These are phyloP conservation scores for Temnothorax nylanderi DNA, from an alignment of 1,140 invertebrate species.

Conservation along the genomic window DNA sequence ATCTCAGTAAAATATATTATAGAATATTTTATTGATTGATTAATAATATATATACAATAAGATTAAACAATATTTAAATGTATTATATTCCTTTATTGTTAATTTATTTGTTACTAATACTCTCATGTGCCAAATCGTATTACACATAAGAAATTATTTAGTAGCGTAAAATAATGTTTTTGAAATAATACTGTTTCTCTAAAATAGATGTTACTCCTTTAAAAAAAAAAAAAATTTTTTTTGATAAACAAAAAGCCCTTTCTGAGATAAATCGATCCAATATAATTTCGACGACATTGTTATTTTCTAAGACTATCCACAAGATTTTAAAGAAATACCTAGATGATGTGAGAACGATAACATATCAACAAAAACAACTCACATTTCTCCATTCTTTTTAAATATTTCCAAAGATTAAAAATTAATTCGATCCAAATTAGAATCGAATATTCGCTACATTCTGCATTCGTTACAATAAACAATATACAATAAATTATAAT, in stretches of 20 bases:
- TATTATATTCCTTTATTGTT: not conserved
- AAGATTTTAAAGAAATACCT: not conserved
- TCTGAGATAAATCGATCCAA: not conserved
- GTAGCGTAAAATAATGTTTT: not conserved
- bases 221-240: not conserved
- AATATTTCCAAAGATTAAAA: conserved; percentile 2
- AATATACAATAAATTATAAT: conserved; percentile 32
- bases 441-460: not conserved
- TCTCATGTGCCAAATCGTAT: not conserved
- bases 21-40: not conserved
- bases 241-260: not conserved
- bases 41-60: not conserved
- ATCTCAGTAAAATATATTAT: conserved; percentile 1
- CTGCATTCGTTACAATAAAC: not conserved
- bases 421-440: not conserved
- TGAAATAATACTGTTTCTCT: not conserved
- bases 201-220: not conserved
- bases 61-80: not conserved
- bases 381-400: not conserved
- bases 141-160: not conserved
- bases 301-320: not conserved
- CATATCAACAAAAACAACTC: not conserved
- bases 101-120: conserved; percentile 7
- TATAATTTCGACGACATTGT: not conserved
- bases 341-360: not conserved